Evolutionary conservation across 2,888 invertebrate genomes (phyloP), one percentile per base, ranked within the genome.

Genomic region (Lasioglossum pauxillum): DNA sequence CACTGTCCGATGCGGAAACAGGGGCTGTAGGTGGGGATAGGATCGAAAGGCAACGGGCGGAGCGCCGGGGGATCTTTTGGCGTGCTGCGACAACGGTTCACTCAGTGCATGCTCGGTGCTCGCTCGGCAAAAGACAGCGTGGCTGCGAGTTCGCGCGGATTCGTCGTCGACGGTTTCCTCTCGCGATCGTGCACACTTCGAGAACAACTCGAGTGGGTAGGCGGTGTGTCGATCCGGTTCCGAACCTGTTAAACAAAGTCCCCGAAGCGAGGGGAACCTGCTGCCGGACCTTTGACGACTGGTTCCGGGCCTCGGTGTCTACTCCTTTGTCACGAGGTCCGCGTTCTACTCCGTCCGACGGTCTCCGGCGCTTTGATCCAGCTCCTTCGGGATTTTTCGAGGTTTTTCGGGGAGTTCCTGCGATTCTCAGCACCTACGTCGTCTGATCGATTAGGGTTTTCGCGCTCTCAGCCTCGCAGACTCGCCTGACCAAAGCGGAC

Each of bases 1-100:
- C 88, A 80, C 90, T 88, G 90, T 5, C 19, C 49, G 77, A 88
- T 90, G 87, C 91, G 88, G 91, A 90, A 88, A 83, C 41, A 44
- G 35, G 75, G 16, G 10, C 4, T 5, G 3, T 1, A 35, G 71
- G 88, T 57, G 80, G 90, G 90, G 90, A 89, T 90, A 16, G 89
- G 78, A 64, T 19, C 23, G 79, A 8, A 69, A 67, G 75, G 82
- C 10, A 35, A 46, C 73, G 38, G 75, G 88, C n/a, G 89, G 72
- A 67, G 81, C 31, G 49, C 64, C n/a, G 80, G 83, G 83, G 82
- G 77, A 75, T 82, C 83, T 88, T 89, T 87, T 86, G 90, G 89
- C 85, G 88, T 90, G 90, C 85, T 89, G 86, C 89, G 78, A 80
- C 89, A 86, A 83, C 88, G 84, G 85, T 78, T 72, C 75, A 69